A percentile compares a stretch with the other conserved stretches of the same genome.
phyloP scores from a whole-genome alignment of 2,888 invertebrate genomes.

The Cephalotes varians region DNA sequence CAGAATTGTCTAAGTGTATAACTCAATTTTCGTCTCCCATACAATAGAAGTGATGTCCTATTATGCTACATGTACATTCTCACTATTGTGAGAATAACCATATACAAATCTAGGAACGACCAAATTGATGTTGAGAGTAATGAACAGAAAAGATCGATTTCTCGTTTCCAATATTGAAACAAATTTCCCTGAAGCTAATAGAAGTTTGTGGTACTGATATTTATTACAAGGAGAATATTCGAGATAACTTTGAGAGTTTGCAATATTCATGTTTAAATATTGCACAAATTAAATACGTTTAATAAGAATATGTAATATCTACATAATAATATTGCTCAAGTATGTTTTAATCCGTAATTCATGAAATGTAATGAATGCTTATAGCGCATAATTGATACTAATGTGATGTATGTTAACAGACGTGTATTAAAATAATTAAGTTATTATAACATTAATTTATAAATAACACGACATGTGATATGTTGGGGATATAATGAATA shows the following conservation, averaged over 20 bases:
- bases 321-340: background rate
- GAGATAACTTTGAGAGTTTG: constrained; percentile 17
- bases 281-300: background rate
- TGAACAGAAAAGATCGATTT: constrained; percentile 6
- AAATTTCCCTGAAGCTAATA: constrained; percentile 15
- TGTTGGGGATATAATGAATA: background rate
- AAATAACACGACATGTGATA: background rate
- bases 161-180: constrained; percentile 28
- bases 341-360: constrained; percentile 2
- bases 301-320: background rate
- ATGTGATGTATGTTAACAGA: background rate
- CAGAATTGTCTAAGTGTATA: background rate
- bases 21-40: background rate
- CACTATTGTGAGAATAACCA: background rate
- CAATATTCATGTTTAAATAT: constrained; percentile 17
- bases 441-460: constrained; percentile 10
- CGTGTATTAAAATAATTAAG: background rate
- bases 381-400: background rate
- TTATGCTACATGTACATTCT: background rate
- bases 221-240: background rate
- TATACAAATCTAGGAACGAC: background rate
- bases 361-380: background rate
- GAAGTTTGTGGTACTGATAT: constrained; percentile 21
- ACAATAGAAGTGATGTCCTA: background rate
- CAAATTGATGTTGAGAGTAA: constrained; percentile 19